phyloP scores from a whole-genome alignment of 92 coral and sea anemone genomes.

The Palythoa grandis region DNA sequence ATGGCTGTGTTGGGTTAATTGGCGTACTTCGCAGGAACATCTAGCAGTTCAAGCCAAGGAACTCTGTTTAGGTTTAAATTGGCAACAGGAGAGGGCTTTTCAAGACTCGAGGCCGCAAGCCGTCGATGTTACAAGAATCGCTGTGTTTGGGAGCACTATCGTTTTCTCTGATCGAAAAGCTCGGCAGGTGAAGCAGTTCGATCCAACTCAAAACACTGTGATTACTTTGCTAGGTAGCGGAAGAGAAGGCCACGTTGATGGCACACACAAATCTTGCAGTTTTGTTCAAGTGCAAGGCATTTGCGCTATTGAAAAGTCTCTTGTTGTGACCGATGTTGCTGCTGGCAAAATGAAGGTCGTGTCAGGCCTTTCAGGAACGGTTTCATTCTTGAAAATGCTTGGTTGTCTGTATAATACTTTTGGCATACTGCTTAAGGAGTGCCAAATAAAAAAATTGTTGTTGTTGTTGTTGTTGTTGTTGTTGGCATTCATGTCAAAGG shows the following conservation, averaged over 20 bases:
- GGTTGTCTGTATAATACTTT: conserved; percentile 49
- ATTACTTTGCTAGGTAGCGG: conserved; percentile 45
- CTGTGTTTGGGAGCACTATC: conserved; percentile 26
- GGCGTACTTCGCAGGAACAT: conserved; percentile 8
- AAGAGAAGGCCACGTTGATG: conserved; percentile 27
- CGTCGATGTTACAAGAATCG: conserved; percentile 44
- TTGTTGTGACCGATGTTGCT: conserved; percentile 40
- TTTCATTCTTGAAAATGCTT: conserved; percentile 47
- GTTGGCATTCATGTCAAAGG: conserved; percentile 50
- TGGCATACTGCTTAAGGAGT: too few relatives aligned
- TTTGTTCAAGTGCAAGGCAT: conserved; percentile 51
- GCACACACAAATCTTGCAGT: conserved; percentile 36
- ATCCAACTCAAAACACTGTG: conserved; percentile 50
- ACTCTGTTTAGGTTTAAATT: conserved; percentile 41
- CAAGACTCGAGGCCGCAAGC: conserved; percentile 28
- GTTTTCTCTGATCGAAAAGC: conserved; percentile 42
- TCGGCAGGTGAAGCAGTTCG: conserved; percentile 38
- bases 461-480: too few relatives aligned
- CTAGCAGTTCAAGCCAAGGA: conserved; percentile 18
- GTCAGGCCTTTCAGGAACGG: conserved; percentile 47
- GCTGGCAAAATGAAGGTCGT: conserved; percentile 46
- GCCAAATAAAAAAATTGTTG: too few relatives aligned
- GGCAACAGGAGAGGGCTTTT: conserved; percentile 44
- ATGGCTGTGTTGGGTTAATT: conserved; percentile 3
- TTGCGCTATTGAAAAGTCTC: conserved; percentile 27